Conservation (phyloP, 2,113 vertebrate species). For the Tylochromis polylepis region DNA sequence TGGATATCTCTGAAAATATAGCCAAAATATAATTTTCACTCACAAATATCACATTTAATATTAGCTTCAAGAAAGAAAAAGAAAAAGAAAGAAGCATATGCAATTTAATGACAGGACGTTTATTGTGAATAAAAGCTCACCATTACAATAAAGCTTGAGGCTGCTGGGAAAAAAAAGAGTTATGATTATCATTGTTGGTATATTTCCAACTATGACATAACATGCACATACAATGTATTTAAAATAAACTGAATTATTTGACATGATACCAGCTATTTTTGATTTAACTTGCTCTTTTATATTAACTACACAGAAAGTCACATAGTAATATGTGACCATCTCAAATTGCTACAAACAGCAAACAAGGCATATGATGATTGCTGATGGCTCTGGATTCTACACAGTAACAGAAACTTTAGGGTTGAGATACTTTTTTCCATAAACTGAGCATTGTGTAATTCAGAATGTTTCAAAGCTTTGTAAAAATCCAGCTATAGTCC, state of each 20-base stretch:
- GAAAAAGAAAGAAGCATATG: background rate
- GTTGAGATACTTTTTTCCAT: background rate
- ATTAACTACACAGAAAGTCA: background rate
- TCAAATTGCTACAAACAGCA: background rate
- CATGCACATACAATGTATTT: slow-evolving; percentile 65
- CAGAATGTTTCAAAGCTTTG: background rate
- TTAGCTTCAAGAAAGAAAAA: background rate
- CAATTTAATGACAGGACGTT: slow-evolving; percentile 71
- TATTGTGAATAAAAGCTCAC: slow-evolving; percentile 86
- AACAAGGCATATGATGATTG: background rate
- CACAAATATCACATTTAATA: background rate
- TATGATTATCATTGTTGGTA: slow-evolving; percentile 45
- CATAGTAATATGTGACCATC: background rate
- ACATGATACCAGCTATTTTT: slow-evolving; percentile 61
- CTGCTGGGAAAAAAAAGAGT: slow-evolving; percentile 73
- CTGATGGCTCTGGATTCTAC: background rate
- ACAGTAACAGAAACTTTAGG: background rate
- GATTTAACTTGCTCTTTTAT: background rate
- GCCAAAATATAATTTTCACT: background rate
- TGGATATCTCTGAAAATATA: background rate
- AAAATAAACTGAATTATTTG: slow-evolving; percentile 56
- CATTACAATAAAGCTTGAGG: slow-evolving; percentile 77
- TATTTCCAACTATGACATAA: slow-evolving; percentile 69
- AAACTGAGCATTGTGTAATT: background rate
- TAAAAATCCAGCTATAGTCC: background rate